These are phyloP conservation scores for Anniella stebbinsi DNA, from an alignment of 2,797 vertebrate genomes.

Conservation along the genomic window DNA sequence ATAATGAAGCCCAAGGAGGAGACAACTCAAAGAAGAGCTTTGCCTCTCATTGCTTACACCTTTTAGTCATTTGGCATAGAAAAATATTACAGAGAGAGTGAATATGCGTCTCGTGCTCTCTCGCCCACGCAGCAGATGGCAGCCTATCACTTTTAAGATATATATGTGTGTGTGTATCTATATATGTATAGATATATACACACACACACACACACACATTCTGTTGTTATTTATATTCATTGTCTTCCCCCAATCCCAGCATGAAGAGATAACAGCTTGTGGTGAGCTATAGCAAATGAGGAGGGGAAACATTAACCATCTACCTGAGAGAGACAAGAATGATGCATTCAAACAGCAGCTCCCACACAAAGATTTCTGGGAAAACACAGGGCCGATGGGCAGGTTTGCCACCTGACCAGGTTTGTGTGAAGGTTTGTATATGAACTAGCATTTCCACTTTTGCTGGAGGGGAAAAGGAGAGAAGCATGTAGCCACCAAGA, in stretches of 20 bases:
- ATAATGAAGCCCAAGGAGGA: accelerated
- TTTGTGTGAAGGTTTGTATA: background rate
- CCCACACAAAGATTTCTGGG: background rate
- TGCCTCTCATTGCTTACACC: background rate
- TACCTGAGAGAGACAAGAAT: background rate
- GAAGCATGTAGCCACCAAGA: background rate
- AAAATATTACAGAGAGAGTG: accelerated
- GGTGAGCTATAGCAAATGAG: accelerated
- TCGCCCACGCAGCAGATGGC: constrained; percentile 72
- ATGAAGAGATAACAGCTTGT: background rate
- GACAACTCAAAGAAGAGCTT: background rate
- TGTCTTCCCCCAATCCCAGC: constrained; percentile 29
- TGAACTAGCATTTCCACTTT: background rate
- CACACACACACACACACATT: constrained; percentile 2
- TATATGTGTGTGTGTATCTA: too few species aligned
- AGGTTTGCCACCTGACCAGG: background rate
- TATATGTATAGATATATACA: background rate
- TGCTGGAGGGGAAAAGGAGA: background rate
- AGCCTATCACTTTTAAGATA: constrained; percentile 55
- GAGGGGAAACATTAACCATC: background rate
- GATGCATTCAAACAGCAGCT: background rate
- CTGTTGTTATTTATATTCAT: constrained; percentile 61
- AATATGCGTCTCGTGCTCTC: constrained; percentile 41
- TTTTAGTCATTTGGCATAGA: constrained; percentile 1
- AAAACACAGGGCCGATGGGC: too few species aligned